Conservation (phyloP, 2,797 vertebrate genomes). For the Sebastes itinus region DNA sequence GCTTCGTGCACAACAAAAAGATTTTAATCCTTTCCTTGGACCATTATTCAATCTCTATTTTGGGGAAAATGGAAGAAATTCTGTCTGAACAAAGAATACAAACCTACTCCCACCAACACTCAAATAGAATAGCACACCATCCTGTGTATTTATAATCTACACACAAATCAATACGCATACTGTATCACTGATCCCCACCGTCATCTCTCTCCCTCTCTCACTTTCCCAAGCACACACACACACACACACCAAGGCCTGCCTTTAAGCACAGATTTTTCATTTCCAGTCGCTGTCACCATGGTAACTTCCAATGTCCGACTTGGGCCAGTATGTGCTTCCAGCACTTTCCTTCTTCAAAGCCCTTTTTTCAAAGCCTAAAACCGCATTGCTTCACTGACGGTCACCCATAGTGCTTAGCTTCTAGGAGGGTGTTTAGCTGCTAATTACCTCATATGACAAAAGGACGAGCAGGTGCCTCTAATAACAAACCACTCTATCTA, state of each 20-base stretch:
- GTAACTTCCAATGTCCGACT: constrained; percentile 82
- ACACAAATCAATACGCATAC: constrained; percentile 66
- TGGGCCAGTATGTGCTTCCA: constrained; percentile 71
- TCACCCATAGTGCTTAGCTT: constrained; percentile 47
- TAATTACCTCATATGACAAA: constrained; percentile 70
- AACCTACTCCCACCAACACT: constrained; percentile 17
- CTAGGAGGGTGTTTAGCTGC: constrained; percentile 52
- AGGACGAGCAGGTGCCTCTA: constrained; percentile 27
- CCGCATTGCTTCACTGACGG: constrained; percentile 66
- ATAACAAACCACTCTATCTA: constrained; percentile 52
- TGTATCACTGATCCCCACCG: constrained; percentile 50
- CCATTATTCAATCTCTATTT: constrained; percentile 61
- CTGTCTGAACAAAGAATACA: constrained; percentile 38
- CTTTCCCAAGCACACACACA: not conserved
- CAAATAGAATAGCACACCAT: constrained; percentile 33
- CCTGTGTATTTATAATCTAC: constrained; percentile 63
- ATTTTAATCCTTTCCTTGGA: constrained; percentile 70
- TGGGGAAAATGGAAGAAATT: constrained; percentile 53
- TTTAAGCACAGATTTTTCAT: constrained; percentile 81
- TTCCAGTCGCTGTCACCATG: constrained; percentile 83
- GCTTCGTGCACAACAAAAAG: constrained; percentile 72
- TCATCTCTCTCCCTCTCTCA: constrained; percentile 12
- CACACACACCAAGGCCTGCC: constrained; percentile 62
- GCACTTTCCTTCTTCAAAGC: constrained; percentile 71
- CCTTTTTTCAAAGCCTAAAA: constrained; percentile 69